A percentile compares a stretch with the other conserved stretches of the same genome.
These are phyloP conservation scores for Scyliorhinus canicula DNA, from an alignment of 2,797 vertebrate species.

Conservation along the genomic window DNA sequence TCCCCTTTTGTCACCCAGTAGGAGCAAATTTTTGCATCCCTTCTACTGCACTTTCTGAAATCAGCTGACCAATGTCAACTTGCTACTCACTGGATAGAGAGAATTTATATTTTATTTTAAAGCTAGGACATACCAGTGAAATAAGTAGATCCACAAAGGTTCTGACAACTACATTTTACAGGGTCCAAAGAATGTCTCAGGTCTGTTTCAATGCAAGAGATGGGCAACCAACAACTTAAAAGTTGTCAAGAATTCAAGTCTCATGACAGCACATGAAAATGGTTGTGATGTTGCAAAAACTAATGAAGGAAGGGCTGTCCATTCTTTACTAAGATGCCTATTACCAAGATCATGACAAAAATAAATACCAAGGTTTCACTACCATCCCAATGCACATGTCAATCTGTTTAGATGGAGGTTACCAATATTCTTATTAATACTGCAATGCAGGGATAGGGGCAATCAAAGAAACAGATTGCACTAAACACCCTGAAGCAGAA, in stretches of 20 bases:
- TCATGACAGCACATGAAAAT: background rate
- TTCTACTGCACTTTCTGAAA: background rate
- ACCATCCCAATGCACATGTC: background rate
- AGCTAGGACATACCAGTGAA: background rate
- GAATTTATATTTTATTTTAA: too few relatives aligned
- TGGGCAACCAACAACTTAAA: background rate
- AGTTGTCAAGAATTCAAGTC: background rate
- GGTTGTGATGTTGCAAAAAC: too few relatives aligned
- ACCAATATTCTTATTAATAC: background rate
- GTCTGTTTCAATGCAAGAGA: background rate
- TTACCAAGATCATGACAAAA: background rate
- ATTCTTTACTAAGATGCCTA: background rate
- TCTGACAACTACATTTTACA: background rate
- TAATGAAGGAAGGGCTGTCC: background rate
- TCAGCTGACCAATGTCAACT: background rate
- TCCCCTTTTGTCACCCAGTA: background rate
- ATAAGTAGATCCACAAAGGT: background rate
- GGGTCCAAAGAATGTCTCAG: background rate
- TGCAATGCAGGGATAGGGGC: background rate
- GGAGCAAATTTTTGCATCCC: background rate
- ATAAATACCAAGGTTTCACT: background rate
- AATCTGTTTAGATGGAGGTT: background rate
- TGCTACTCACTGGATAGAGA: background rate
- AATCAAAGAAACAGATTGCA: background rate
- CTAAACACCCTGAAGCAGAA: background rate